Conservation (phyloP, 2,888 invertebrate species). For the Anodontia alba region DNA sequence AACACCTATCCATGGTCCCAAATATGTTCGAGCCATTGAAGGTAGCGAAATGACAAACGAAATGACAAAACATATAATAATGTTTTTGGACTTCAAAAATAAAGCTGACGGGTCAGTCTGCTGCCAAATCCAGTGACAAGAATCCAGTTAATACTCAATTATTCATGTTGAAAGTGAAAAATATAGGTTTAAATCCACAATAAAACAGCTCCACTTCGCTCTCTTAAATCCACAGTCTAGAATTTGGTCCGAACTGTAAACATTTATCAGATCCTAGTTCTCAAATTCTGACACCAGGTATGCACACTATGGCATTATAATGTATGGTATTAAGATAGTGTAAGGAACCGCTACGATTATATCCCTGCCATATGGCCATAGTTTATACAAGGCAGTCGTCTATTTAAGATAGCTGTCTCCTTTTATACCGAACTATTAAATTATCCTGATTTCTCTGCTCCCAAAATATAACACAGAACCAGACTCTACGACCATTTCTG, state of each 20-base stretch:
- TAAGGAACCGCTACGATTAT: background rate
- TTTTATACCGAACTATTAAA: background rate
- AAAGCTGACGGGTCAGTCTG: too few relatives aligned
- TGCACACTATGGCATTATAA: background rate
- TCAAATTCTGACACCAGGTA: background rate
- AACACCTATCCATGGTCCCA: too few relatives aligned
- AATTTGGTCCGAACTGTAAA: background rate
- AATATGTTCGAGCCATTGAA: too few relatives aligned
- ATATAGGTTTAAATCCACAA: too few relatives aligned
- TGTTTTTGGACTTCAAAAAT: too few relatives aligned
- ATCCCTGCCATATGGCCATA: conserved; percentile 10
- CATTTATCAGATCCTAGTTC: background rate
- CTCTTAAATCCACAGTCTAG: too few relatives aligned
- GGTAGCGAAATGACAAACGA: too few relatives aligned
- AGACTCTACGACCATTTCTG: background rate
- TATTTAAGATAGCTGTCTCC: conserved; percentile 16
- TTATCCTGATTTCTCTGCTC: background rate
- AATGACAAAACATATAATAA: too few relatives aligned
- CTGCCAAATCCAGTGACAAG: too few relatives aligned
- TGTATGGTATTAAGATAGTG: conserved; percentile 14
- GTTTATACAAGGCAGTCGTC: conserved; percentile 17
- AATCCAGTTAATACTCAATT: too few relatives aligned
- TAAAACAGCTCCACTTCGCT: too few relatives aligned
- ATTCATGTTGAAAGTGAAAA: too few relatives aligned
- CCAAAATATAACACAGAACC: conserved; percentile 1